These are phyloP conservation scores for Leistus spinibarbis DNA, from an alignment of 2,888 invertebrate species.

Conservation along the genomic window DNA sequence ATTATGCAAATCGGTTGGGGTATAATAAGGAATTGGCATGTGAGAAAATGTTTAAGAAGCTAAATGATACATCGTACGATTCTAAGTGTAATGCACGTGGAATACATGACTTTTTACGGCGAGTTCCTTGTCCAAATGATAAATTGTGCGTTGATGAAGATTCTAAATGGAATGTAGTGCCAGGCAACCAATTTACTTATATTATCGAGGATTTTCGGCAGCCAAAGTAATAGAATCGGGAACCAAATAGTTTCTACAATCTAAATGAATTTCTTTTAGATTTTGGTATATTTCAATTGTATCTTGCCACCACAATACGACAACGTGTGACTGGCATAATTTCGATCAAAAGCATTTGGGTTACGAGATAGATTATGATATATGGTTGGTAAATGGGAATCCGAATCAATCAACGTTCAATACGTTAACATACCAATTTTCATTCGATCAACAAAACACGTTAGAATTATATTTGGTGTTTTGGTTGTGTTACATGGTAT, in stretches of 20 bases:
- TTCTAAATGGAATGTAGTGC: slow-evolving; percentile 81
- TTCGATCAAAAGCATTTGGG: slow-evolving; percentile 54
- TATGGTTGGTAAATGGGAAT: slow-evolving; percentile 96
- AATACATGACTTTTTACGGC: slow-evolving; percentile 77
- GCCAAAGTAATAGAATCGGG: slow-evolving; percentile 71
- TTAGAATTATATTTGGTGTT: slow-evolving; percentile 89
- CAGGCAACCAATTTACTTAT: slow-evolving; percentile 92
- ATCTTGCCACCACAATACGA: slow-evolving; percentile 83
- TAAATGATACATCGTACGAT: slow-evolving; percentile 85
- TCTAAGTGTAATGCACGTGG: slow-evolving; percentile 79
- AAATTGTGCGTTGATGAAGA: slow-evolving; percentile 87
- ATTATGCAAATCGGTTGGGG: slow-evolving; percentile 79
- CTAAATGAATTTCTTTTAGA: slow-evolving; percentile 58
- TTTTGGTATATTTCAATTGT: slow-evolving; percentile 97
- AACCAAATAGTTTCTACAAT: slow-evolving; percentile 2
- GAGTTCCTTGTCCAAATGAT: slow-evolving; percentile 81
- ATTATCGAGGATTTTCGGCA: slow-evolving; percentile 87
- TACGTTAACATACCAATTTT: slow-evolving; percentile 92
- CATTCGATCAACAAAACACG: slow-evolving; percentile 93
- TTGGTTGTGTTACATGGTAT: slow-evolving; percentile 82
- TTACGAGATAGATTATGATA: slow-evolving; percentile 77
- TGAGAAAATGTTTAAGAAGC: slow-evolving; percentile 82
- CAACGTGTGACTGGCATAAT: slow-evolving; percentile 84
- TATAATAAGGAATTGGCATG: slow-evolving; percentile 77
- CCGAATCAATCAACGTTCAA: slow-evolving; percentile 87